Base-by-base conservation (phyloP, 2,113 vertebrate species). In the Ptilonorhynchus violaceus region DNA sequence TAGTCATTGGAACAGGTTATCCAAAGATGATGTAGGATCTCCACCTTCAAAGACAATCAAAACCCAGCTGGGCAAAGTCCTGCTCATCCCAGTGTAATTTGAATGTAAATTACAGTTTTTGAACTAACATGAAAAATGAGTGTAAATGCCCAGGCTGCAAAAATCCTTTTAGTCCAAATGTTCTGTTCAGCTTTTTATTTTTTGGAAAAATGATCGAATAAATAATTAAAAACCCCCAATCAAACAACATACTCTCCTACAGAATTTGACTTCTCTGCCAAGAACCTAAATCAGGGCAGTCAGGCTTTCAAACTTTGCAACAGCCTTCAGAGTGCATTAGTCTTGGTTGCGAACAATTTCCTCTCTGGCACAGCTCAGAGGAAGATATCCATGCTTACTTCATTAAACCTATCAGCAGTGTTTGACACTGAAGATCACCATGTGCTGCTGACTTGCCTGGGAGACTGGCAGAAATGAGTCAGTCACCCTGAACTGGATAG, bases 301-400 rank as follows among this genome's bases (percentile, higher is more conserved):
- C 4, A 15, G 66, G 44, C 76, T 96, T 93, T 94, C 78, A 94
- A 82, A 92, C 59, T 84, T 87, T 42, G 60, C 94, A 94, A 85
- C 46, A 93, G 67, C 88, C 82, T 95, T 94, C 96, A 96, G 59
- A 88, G 41, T 47, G 30, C 78, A 94, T 95, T 94, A 91, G 49
- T 66, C 70, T 93, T 96, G 70, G 50, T 80, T 49, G 75, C 0
- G 0, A 92, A 85, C 19, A 37, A 80, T 88, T 89, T 95, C 18
- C 73, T 95, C 58, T 60, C 78, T 92, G 79, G 89, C 78, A 80
- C 25, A 74, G 87, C 89, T 85, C 82, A 83, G 47, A 94, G 93
- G 88, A 92, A 96, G 86, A 90, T 89, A 95, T 68, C 68, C 82
- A 52, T 85, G 89, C 92, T 87, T 97, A 89, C 94, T 95, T 92